Evolutionary conservation across 2,888 invertebrate genomes (phyloP).

Genomic region (Drosophila nr. medialis): DNA sequence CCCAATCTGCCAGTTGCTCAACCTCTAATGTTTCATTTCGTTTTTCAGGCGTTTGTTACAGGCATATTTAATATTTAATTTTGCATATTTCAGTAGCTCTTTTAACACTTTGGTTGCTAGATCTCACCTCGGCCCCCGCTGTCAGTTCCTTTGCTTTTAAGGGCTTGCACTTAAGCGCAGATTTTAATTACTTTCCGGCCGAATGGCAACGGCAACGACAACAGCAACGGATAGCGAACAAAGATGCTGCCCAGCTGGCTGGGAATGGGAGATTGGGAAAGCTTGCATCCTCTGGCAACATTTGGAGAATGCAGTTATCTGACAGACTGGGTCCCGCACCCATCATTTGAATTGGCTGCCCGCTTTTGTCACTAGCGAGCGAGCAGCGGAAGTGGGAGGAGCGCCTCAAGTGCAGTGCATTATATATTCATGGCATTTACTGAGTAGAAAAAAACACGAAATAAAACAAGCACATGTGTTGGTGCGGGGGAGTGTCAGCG

Average conservation of each 20-base stretch:
- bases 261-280: not conserved
- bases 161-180: constrained; percentile 77
- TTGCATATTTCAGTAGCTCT: constrained; percentile 49
- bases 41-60: constrained; percentile 3
- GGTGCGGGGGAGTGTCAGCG: constrained; percentile 11
- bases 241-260: constrained; percentile 38
- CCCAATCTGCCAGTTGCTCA: constrained; percentile 7
- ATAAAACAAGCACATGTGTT: constrained; percentile 27
- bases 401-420: constrained; percentile 75
- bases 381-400: constrained; percentile 12
- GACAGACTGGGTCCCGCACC: constrained; percentile 27
- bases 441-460: constrained; percentile 24
- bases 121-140: not conserved
- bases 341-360: constrained; percentile 71
- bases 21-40: not conserved
- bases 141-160: constrained; percentile 47
- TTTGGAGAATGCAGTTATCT: constrained; percentile 76
- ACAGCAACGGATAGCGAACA: constrained; percentile 59
- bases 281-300: constrained; percentile 58
- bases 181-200: constrained; percentile 78
- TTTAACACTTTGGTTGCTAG: constrained; percentile 47
- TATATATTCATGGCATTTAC: constrained; percentile 72
- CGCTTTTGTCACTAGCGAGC: constrained; percentile 57
- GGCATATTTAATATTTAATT: constrained; percentile 60
- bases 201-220: constrained; percentile 62